Evolutionary conservation across 2,797 vertebrate genomes (phyloP).

Genomic region (Intellagama lesueurii): DNA sequence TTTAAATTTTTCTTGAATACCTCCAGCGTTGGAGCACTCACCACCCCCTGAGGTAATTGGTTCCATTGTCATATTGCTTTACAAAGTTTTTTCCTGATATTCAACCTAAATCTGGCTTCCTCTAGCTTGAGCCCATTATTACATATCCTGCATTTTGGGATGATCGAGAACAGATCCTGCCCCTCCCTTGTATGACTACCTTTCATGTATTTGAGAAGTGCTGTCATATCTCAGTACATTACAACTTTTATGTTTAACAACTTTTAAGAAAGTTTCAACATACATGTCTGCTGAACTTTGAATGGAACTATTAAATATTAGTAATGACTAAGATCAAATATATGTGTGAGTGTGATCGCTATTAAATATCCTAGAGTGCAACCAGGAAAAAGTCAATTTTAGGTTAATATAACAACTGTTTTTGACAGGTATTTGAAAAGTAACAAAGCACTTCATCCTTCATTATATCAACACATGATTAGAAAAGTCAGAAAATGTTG

Average conservation of each 20-base stretch:
- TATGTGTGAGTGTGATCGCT: not conserved
- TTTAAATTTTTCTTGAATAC: no score
- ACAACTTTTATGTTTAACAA: not conserved
- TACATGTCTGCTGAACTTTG: not conserved
- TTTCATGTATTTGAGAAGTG: no score
- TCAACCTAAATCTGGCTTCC: no score
- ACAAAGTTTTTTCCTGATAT: no score
- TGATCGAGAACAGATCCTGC: no score
- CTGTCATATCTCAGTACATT: not conserved
- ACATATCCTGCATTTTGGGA: no score
- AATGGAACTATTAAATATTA: not conserved
- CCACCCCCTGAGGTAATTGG: no score
- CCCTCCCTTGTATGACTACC: no score
- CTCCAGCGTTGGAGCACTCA: no score
- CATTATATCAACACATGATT: constrained; percentile 10
- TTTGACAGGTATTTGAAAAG: constrained; percentile 22
- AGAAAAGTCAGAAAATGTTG: constrained; percentile 17
- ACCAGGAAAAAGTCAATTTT: constrained; percentile 14
- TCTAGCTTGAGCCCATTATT: no score
- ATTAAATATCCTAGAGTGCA: not conserved
- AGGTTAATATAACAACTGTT: constrained; percentile 18
- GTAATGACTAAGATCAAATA: not conserved
- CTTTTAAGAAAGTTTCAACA: not conserved
- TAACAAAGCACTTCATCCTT: constrained; percentile 24
- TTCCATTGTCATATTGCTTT: no score